These are phyloP conservation scores for Drosophila kurseongensis DNA, from an alignment of 1,140 invertebrate species.

Conservation along the genomic window DNA sequence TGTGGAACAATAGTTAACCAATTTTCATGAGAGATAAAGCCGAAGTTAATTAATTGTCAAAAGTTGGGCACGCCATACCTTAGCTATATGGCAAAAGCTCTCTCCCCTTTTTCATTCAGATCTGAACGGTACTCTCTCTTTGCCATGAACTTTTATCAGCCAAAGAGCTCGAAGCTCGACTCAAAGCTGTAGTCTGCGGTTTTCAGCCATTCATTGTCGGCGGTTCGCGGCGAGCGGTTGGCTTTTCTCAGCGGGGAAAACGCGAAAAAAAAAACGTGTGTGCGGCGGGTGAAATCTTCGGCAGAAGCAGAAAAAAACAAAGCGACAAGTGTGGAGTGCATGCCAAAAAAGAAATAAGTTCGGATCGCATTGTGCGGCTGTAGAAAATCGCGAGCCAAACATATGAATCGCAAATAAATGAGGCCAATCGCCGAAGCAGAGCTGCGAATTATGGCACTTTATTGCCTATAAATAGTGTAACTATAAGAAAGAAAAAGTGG, in stretches of 20 bases:
- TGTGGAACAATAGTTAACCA: slow-evolving; percentile 53
- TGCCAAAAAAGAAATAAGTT: slow-evolving; percentile 54
- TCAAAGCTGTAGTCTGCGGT: slow-evolving; percentile 52
- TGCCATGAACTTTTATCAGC: slow-evolving; percentile 37
- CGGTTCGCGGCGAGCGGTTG: slow-evolving; percentile 61
- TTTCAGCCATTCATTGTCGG: slow-evolving; percentile 39
- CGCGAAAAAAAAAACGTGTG: slow-evolving; percentile 19
- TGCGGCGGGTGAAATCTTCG: slow-evolving; percentile 75
- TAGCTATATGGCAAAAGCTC: slow-evolving; percentile 14
- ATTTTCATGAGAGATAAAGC: slow-evolving; percentile 36
- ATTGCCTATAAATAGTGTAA: slow-evolving; percentile 55
- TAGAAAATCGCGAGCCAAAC: slow-evolving; percentile 40
- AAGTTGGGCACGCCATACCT: slow-evolving; percentile 8
- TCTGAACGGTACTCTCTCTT: slow-evolving; percentile 10
- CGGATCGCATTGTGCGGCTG: slow-evolving; percentile 10
- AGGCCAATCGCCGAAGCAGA: slow-evolving; percentile 56
- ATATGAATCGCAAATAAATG: slow-evolving; percentile 70
- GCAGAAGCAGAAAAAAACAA: slow-evolving; percentile 19
- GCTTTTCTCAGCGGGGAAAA: slow-evolving; percentile 24
- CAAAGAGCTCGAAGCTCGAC: slow-evolving; percentile 56
- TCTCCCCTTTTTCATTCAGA: slow-evolving; percentile 4
- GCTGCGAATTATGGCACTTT: slow-evolving; percentile 68
- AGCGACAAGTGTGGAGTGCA: slow-evolving; percentile 46
- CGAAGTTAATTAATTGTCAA: slow-evolving; percentile 60
- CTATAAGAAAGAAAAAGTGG: slow-evolving; percentile 68